Evolutionary conservation across 1,140 invertebrate species (phyloP).

Genomic region (Hyphantria cunea): DNA sequence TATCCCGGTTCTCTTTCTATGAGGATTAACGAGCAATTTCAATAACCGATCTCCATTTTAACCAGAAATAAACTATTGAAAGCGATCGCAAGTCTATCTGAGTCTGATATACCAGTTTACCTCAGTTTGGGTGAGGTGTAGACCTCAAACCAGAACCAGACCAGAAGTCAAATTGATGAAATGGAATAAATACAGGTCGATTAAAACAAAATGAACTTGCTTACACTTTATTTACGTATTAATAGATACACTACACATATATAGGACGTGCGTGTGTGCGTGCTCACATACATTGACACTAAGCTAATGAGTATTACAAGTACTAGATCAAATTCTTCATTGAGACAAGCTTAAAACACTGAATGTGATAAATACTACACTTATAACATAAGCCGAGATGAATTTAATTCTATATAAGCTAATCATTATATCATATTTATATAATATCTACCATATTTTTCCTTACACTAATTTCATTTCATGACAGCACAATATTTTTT

Average conservation of each 20-base stretch:
- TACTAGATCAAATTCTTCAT: constrained; percentile 53
- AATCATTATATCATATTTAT: constrained; percentile 4
- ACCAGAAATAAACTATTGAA: no score
- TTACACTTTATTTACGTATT: constrained; percentile 28
- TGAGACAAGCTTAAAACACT: constrained; percentile 51
- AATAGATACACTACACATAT: constrained; percentile 45
- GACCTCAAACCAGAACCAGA: no score
- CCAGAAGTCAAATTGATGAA: no score
- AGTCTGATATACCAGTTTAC: no score
- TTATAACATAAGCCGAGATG: constrained; percentile 36
- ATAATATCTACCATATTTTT: constrained; percentile 6
- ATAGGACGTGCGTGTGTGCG: constrained; percentile 50
- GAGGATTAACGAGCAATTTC: no score
- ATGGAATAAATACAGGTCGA: constrained; percentile 5
- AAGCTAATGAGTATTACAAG: constrained; percentile 75
- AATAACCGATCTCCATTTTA: no score
- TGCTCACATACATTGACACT: constrained; percentile 46
- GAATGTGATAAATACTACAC: constrained; percentile 56
- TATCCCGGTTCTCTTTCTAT: no score
- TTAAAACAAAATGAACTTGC: constrained; percentile 30
- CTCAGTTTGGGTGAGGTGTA: no score
- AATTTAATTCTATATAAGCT: constrained; percentile 33
- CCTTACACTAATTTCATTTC: constrained; percentile 50
- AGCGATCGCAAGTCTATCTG: no score
- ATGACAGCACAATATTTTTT: constrained; percentile 63